Conservation (phyloP, 2,113 vertebrate genomes). For the Isichthys henryi region DNA sequence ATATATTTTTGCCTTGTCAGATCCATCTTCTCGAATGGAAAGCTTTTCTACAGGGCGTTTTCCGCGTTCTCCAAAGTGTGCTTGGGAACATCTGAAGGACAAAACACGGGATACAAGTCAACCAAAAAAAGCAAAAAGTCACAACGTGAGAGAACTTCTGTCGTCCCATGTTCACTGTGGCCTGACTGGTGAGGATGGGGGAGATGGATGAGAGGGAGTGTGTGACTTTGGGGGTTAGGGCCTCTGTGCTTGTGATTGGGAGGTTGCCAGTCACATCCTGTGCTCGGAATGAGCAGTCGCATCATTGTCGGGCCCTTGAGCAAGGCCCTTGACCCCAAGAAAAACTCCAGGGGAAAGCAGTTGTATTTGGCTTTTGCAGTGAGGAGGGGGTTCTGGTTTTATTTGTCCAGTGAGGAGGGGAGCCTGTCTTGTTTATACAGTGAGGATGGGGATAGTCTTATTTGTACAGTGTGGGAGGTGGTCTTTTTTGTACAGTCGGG, state of each 20-base stretch:
- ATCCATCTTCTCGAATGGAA: background rate
- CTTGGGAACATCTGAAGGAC: slow-evolving; percentile 52
- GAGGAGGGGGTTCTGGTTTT: background rate
- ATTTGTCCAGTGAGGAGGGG: background rate
- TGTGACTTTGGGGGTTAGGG: background rate
- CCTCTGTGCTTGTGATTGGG: background rate
- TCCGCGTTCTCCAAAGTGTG: slow-evolving; percentile 60
- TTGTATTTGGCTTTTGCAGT: background rate
- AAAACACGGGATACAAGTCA: slow-evolving; percentile 2
- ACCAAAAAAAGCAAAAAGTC: background rate
- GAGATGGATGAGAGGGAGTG: background rate
- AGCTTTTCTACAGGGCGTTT: slow-evolving; percentile 58
- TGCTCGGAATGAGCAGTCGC: background rate
- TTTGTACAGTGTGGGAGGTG: background rate
- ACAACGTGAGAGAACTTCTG: background rate
- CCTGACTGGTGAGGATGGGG: background rate
- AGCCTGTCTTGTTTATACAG: background rate
- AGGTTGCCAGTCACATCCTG: background rate
- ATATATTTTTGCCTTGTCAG: background rate
- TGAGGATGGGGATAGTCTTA: background rate
- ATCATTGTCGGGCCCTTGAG: background rate
- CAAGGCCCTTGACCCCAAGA: background rate
- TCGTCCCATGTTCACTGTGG: background rate
- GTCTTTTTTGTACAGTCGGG: background rate
- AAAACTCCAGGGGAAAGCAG: background rate